Base-by-base conservation (phyloP, 2,113 vertebrate species). In the Pygoscelis antarcticus region DNA sequence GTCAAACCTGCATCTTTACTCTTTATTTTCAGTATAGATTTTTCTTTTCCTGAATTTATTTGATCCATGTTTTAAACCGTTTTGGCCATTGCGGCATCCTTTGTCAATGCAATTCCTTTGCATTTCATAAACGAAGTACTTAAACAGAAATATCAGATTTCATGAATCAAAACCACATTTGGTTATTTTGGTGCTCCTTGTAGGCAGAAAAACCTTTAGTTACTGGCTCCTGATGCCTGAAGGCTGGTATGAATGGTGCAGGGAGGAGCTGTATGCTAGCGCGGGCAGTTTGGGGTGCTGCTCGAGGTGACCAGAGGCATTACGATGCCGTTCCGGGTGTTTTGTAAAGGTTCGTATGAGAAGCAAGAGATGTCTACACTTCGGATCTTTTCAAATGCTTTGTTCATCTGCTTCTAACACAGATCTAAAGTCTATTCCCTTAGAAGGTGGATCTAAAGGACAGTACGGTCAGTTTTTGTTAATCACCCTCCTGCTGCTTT, bases 271-370 rank as follows among this genome's bases (percentile, higher is more conserved):
- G 16, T 13, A 10, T 2, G 1, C 10, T 29, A 62, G 25, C 52
- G 51, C 0, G 0, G 26, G 27, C 21, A 51, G 16, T 19, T 23
- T 3, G 0, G 6, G 13, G 19, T 25, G 34, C 21, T 55, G 10
- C 30, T 80, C 3, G 0, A 19, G 8, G 27, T 1, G 0, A 52
- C 17, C 30, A 42, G 9, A 42, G n/a, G 10, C 16, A 52, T 17
- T 44, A 42, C 1, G 1, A 3, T 18, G 16, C 12, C 5, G 2
- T 30, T 42, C 17, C 20, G 18, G 80, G 32, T 0, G 0, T 40
- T 93, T 51, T 40, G 15, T 57, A 47, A 87, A 74, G 38, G 55
- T 72, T 71, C 8, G 0, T 7, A 6, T 8, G 15, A 76, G 34
- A 80, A 66, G 29, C 15, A 40, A 11, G 8, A 68, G 66, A 44